A percentile compares a stretch with the other conserved stretches of the same genome.
Evolutionary conservation across 2,888 invertebrate genomes (phyloP).

Genomic region (Polydesmus complanatus): DNA sequence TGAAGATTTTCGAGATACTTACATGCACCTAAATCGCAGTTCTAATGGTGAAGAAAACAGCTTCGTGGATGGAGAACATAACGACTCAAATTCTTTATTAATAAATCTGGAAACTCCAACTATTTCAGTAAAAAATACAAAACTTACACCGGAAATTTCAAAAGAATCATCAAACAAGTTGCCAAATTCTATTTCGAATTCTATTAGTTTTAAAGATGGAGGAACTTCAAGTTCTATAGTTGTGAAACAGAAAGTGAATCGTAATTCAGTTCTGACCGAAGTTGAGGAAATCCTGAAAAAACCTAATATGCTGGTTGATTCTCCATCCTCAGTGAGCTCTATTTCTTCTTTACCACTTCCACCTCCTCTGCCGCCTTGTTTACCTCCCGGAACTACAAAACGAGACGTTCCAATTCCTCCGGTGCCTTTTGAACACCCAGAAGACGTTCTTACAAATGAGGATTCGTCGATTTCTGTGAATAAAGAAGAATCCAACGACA

Average conservation of each 20-base stretch:
- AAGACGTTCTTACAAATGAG: not conserved
- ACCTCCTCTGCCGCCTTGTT: not conserved
- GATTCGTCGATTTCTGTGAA: not conserved
- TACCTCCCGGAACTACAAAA: not conserved
- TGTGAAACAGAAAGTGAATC: not conserved
- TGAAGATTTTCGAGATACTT: constrained; percentile 25
- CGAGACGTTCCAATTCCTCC: constrained; percentile 6
- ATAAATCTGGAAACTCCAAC: not conserved
- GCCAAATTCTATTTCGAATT: not conserved
- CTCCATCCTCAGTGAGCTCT: not conserved
- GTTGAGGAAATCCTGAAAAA: not conserved
- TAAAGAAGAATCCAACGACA: not conserved
- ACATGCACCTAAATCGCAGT: constrained; percentile 15
- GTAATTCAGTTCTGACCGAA: not conserved
- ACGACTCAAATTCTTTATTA: not conserved
- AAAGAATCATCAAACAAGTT: not conserved
- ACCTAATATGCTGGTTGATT: not conserved
- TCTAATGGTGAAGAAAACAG: constrained; percentile 9
- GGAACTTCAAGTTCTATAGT: not conserved
- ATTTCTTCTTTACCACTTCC: not conserved
- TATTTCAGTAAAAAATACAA: not conserved
- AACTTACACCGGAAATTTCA: not conserved
- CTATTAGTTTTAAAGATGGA: no score
- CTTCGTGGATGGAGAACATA: not conserved
- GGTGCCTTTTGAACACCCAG: not conserved